Evolutionary conservation across 1,140 invertebrate species (phyloP).

Genomic region (Diorhabda elongata): DNA sequence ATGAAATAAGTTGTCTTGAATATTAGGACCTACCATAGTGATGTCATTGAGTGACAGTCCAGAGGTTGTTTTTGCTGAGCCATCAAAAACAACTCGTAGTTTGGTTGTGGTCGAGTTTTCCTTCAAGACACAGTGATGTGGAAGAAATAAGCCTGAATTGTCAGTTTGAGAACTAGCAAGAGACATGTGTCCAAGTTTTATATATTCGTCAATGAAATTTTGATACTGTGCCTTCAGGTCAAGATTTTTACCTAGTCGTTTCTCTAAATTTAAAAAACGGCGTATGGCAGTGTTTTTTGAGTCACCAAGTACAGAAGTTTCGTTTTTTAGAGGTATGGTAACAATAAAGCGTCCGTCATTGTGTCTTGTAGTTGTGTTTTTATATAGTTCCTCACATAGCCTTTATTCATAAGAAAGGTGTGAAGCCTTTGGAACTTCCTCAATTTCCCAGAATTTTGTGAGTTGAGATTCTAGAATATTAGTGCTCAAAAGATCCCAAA

Average conservation of each 20-base stretch:
- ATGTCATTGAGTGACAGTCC: slow-evolving; percentile 35
- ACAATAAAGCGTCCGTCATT: slow-evolving; percentile 40
- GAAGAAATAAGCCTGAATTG: slow-evolving; percentile 34
- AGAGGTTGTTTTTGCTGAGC: slow-evolving; percentile 29
- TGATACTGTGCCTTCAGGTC: slow-evolving; percentile 31
- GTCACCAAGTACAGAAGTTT: slow-evolving; percentile 32
- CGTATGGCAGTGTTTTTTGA: slow-evolving; percentile 37
- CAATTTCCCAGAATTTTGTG: slow-evolving; percentile 37
- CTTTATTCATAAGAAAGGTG: slow-evolving; percentile 30
- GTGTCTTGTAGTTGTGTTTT: slow-evolving; percentile 27
- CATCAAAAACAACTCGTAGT: slow-evolving; percentile 34
- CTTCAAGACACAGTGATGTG: slow-evolving; percentile 41
- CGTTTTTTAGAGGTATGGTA: slow-evolving; percentile 36
- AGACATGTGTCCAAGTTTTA: slow-evolving; percentile 34
- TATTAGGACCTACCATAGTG: slow-evolving; percentile 29
- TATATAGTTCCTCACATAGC: slow-evolving; percentile 36
- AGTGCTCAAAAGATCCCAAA: slow-evolving; percentile 26
- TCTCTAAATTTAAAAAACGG: slow-evolving; percentile 37
- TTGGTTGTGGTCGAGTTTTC: slow-evolving; percentile 30
- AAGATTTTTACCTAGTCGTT: slow-evolving; percentile 33
- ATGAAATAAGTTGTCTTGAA: slow-evolving; percentile 32
- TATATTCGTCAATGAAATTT: slow-evolving; percentile 45
- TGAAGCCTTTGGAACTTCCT: slow-evolving; percentile 28
- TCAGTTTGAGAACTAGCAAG: slow-evolving; percentile 5
- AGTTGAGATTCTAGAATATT: slow-evolving; percentile 21